Evolutionary conservation across 2,113 vertebrate species (phyloP).

Genomic region (Conger conger): DNA sequence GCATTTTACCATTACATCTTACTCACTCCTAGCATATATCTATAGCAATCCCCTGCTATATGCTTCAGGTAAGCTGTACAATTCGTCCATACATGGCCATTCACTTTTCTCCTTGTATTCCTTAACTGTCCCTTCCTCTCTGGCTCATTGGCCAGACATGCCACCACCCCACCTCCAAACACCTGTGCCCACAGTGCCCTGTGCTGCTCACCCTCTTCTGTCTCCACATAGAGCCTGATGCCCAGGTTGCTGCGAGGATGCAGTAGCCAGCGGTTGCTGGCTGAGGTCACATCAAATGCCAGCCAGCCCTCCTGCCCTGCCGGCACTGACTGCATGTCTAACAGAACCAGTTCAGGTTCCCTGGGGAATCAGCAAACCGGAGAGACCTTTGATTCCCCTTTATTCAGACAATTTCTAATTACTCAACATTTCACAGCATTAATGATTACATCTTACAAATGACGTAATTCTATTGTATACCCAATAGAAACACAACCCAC

Average conservation of each 20-base stretch:
- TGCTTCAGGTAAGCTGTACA: neutral
- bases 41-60: neutral
- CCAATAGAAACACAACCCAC: too few species aligned
- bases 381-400: neutral
- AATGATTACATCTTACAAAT: too few species aligned
- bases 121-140: neutral
- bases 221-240: slow-evolving; percentile 90
- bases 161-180: too few species aligned
- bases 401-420: too few species aligned
- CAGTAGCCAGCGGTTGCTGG: slow-evolving; percentile 85
- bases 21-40: neutral
- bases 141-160: neutral
- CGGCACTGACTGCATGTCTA: slow-evolving; percentile 86
- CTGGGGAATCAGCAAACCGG: slow-evolving; percentile 55
- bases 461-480: too few species aligned
- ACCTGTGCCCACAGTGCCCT: neutral
- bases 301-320: slow-evolving; percentile 89
- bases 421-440: too few species aligned
- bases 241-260: slow-evolving; percentile 81
- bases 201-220: slow-evolving; percentile 76
- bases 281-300: slow-evolving; percentile 88
- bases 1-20: neutral
- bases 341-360: slow-evolving; percentile 86
- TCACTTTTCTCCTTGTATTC: neutral
- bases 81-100: neutral